These are phyloP conservation scores for Silurus asotus DNA, from an alignment of 2,113 vertebrate species.

Conservation along the genomic window DNA sequence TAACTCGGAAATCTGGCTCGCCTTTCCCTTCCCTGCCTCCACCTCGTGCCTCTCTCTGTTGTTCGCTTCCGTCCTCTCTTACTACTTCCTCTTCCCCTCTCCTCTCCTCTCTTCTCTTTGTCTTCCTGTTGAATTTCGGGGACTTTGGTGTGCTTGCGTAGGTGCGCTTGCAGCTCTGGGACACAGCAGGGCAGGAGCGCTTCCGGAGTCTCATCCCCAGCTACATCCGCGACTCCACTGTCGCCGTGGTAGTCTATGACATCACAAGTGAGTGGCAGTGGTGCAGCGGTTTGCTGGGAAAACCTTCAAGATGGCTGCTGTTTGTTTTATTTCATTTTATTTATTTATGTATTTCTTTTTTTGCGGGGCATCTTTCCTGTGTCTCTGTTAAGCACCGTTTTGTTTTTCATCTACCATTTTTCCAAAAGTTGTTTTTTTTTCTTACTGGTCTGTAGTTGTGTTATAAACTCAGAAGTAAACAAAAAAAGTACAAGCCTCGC, in stretches of 20 bases:
- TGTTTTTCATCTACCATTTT: neutral
- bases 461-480: neutral
- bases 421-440: neutral
- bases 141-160: constrained; percentile 79
- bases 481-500: neutral
- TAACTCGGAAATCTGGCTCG: constrained; percentile 63
- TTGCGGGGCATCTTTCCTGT: neutral
- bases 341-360: too few species aligned
- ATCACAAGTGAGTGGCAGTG: constrained; percentile 91
- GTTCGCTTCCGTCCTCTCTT: constrained; percentile 18
- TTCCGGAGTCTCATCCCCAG: constrained; percentile 94
- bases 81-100: constrained; percentile 30
- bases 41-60: constrained; percentile 69
- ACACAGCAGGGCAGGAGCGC: constrained; percentile 90
- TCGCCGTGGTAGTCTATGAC: constrained; percentile 92
- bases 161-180: constrained; percentile 92
- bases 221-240: constrained; percentile 93
- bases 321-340: neutral
- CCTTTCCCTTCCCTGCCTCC: constrained; percentile 70
- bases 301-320: constrained; percentile 14
- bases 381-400: neutral
- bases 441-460: neutral
- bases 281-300: constrained; percentile 42
- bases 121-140: constrained; percentile 65
- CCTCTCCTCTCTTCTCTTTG: constrained; percentile 61